A percentile compares a stretch with the other conserved stretches of the same genome.
Evolutionary conservation across 2,888 invertebrate species (phyloP).

Genomic region (Melanargia galathea): DNA sequence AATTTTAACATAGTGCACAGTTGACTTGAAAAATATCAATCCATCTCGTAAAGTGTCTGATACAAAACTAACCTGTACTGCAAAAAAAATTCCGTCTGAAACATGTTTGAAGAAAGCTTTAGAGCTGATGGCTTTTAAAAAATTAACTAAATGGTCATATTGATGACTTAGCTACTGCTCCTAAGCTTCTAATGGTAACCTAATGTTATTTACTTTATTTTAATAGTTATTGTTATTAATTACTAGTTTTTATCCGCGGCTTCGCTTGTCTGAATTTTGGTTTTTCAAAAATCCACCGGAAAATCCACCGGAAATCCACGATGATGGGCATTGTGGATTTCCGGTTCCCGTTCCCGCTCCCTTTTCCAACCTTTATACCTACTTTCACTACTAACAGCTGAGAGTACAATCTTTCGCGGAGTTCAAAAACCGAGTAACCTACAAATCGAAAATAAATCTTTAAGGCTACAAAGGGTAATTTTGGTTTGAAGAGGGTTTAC

Average conservation of each 20-base stretch:
- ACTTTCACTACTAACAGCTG: not conserved
- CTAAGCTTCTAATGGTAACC: too few relatives aligned
- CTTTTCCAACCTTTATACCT: too few relatives aligned
- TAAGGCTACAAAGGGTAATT: slow-evolving; percentile 11
- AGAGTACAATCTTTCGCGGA: not conserved
- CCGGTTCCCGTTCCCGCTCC: too few relatives aligned
- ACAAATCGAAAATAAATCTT: slow-evolving; percentile 22
- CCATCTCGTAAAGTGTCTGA: not conserved
- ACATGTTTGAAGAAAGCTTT: slow-evolving; percentile 8
- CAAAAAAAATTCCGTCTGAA: slow-evolving; percentile 21
- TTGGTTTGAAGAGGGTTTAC: slow-evolving; percentile 31
- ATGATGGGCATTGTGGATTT: too few relatives aligned
- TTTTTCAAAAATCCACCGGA: too few relatives aligned
- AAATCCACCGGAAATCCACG: too few relatives aligned
- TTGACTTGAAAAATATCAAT: too few relatives aligned
- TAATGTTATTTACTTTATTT: too few relatives aligned
- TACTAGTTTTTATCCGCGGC: too few relatives aligned
- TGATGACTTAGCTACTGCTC: not conserved
- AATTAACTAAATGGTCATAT: not conserved
- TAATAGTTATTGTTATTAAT: too few relatives aligned
- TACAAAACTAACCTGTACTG: slow-evolving; percentile 13
- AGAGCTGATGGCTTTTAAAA: not conserved
- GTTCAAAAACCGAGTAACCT: slow-evolving; percentile 28
- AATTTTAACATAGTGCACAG: too few relatives aligned
- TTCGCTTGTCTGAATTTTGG: too few relatives aligned